A percentile compares a stretch with the other conserved stretches of the same genome.
phyloP scores from a whole-genome alignment of 2,888 invertebrate genomes.

The Mimas tiliae region DNA sequence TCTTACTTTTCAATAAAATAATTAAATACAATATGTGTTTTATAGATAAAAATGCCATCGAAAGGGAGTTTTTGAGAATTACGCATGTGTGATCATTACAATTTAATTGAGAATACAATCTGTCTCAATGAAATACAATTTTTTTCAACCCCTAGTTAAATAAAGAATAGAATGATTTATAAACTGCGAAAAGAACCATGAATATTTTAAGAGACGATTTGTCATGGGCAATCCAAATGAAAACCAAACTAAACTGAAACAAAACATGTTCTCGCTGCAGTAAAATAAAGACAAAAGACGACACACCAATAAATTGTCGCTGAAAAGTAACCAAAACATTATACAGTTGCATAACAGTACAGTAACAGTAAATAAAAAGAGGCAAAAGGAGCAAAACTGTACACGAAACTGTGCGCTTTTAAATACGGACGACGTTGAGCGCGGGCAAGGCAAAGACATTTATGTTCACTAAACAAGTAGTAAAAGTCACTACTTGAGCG shows the following conservation, averaged over 20 bases:
- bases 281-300: constrained; percentile 81
- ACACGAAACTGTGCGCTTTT: constrained; percentile 83
- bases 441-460: constrained; percentile 85
- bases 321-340: constrained; percentile 83
- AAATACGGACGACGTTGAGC: constrained; percentile 83
- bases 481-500: constrained; percentile 86
- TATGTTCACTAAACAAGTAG: constrained; percentile 86
- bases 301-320: constrained; percentile 74
- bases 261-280: constrained; percentile 69
- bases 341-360: constrained; percentile 83
- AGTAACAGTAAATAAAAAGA: constrained; percentile 80
- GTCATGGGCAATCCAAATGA: constrained; percentile 31
- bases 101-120: too few relatives aligned
- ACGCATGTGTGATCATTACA: too few relatives aligned
- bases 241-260: constrained; percentile 53
- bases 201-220: constrained; percentile 37
- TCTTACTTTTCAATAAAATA: not conserved
- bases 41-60: too few relatives aligned
- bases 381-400: constrained; percentile 78
- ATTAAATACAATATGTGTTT: not conserved
- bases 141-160: too few relatives aligned
- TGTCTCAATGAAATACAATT: too few relatives aligned
- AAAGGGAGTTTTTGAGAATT: too few relatives aligned
- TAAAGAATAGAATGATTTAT: not conserved
- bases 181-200: constrained; percentile 5